phyloP scores from a whole-genome alignment of 2,888 invertebrate genomes.

The Glaucopsyche alexis region DNA sequence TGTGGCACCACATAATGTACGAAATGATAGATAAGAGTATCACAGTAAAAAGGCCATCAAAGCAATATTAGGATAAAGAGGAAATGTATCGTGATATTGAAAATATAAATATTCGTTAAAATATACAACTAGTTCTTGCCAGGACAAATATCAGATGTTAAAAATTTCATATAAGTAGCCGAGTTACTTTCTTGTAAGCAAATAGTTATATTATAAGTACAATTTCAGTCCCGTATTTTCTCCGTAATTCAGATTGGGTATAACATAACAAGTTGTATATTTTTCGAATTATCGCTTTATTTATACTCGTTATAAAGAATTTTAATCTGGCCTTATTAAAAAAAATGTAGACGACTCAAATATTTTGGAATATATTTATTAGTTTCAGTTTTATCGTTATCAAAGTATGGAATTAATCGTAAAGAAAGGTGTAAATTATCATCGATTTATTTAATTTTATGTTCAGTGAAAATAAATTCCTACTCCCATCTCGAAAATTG shows the following conservation, averaged over 20 bases:
- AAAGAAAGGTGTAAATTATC: not conserved
- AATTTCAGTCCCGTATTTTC: too few relatives aligned
- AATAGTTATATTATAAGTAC: too few relatives aligned
- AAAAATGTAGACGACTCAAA: slow-evolving; percentile 23
- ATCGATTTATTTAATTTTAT: too few relatives aligned
- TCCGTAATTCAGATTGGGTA: too few relatives aligned
- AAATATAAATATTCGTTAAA: not conserved
- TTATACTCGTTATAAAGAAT: not conserved
- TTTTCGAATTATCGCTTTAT: not conserved
- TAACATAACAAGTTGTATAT: not conserved
- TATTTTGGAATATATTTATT: not conserved
- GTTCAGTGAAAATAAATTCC: too few relatives aligned
- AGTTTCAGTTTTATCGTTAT: too few relatives aligned
- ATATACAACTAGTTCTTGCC: not conserved
- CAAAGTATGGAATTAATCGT: too few relatives aligned
- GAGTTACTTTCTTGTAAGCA: too few relatives aligned
- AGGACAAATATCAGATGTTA: not conserved
- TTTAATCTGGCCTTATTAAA: slow-evolving; percentile 23
- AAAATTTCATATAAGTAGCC: too few relatives aligned
- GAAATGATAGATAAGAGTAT: slow-evolving; percentile 18
- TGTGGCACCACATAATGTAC: slow-evolving; percentile 12
- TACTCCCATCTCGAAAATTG: too few relatives aligned
- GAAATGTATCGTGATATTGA: not conserved
- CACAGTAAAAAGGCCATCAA: slow-evolving; percentile 25
- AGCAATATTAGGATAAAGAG: not conserved